phyloP scores from a whole-genome alignment of 2,797 vertebrate species.

The Neostethus bicornis region DNA sequence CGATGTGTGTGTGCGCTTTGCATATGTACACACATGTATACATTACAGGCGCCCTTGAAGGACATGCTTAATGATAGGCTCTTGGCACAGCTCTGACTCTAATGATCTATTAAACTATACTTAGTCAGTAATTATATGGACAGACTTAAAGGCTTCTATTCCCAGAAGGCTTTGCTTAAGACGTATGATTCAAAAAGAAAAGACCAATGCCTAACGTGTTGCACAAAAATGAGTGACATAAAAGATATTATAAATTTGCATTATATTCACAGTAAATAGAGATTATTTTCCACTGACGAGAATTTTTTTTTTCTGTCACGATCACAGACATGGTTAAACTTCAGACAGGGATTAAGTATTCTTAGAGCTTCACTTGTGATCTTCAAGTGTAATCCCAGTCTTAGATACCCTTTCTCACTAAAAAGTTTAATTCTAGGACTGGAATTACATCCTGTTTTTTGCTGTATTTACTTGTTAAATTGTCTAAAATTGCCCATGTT shows the following conservation, averaged over 20 bases:
- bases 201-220: conserved; percentile 7
- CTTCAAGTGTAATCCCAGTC: conserved; percentile 25
- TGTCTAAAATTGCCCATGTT: conserved; percentile 1
- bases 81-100: conserved; percentile 65
- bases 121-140: conserved; percentile 70
- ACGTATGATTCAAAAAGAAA: conserved; percentile 11
- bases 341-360: conserved; percentile 22
- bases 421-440: conserved; percentile 13
- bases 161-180: conserved; percentile 41
- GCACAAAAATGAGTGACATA: conserved; percentile 9
- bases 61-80: conserved; percentile 66
- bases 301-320: conserved; percentile 14
- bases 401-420: conserved; percentile 3
- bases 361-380: conserved; percentile 7
- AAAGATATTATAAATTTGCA: conserved; percentile 11
- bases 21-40: conserved; percentile 23
- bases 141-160: conserved; percentile 57
- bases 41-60: conserved; percentile 46
- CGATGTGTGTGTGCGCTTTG: neutral
- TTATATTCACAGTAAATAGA: neutral
- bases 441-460: conserved; percentile 15
- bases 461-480: conserved; percentile 4
- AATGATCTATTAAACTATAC: conserved; percentile 74
- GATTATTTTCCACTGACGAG: conserved; percentile 8
- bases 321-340: conserved; percentile 18